Conservation (phyloP, 2,113 vertebrate species). For the Vireo altiloquus region DNA sequence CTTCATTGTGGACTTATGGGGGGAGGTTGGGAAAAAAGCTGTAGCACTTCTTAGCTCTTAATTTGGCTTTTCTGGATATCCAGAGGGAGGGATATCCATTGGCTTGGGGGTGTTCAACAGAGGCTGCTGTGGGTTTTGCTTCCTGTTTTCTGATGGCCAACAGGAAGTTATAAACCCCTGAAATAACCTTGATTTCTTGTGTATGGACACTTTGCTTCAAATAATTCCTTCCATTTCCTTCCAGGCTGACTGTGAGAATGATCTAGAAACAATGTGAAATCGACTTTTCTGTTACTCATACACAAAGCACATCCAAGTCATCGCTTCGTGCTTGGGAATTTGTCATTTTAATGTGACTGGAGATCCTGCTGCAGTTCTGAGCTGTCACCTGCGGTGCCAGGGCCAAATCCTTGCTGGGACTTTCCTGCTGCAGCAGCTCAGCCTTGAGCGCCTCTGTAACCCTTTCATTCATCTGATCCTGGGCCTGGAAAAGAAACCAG, state of each 20-base stretch:
- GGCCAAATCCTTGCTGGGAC: background rate
- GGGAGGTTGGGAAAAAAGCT: background rate
- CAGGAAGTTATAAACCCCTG: background rate
- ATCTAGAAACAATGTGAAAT: background rate
- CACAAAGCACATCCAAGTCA: background rate
- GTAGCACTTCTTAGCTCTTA: background rate
- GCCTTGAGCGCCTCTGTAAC: background rate
- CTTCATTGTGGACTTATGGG: background rate
- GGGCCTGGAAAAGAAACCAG: background rate
- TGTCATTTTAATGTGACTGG: background rate
- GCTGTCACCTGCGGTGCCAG: background rate
- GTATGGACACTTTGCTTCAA: background rate
- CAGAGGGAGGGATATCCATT: background rate
- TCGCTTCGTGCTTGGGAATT: background rate
- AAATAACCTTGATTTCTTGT: background rate
- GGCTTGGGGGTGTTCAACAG: background rate
- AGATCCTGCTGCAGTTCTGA: background rate
- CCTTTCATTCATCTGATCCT: background rate
- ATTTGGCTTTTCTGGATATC: background rate
- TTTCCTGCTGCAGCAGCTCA: background rate
- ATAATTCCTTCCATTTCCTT: background rate
- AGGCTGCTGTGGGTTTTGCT: background rate
- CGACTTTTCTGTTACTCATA: background rate
- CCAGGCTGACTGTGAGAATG: background rate
- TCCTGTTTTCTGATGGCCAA: background rate